A percentile compares a stretch with the other conserved stretches of the same genome.
These are phyloP conservation scores for Monochamus alternatus DNA, from an alignment of 2,888 invertebrate genomes.

Conservation along the genomic window DNA sequence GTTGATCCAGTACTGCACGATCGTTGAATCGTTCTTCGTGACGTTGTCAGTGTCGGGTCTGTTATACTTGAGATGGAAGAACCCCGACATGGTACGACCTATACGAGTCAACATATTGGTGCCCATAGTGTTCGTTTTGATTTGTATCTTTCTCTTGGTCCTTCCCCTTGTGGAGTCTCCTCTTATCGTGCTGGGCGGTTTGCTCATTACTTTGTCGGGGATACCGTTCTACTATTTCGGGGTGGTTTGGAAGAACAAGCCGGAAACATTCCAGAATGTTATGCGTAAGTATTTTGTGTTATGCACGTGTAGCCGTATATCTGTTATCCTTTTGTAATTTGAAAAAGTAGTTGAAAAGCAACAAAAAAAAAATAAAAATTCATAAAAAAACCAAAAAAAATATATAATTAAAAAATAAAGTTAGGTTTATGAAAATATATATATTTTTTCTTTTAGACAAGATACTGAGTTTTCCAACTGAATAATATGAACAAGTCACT, in stretches of 20 bases:
- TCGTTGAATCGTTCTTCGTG: slow-evolving; percentile 94
- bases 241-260: slow-evolving; percentile 80
- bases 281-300: slow-evolving; percentile 74
- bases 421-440: too few species aligned
- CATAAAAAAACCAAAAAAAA: too few species aligned
- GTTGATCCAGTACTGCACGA: slow-evolving; percentile 92
- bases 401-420: too few species aligned
- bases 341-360: too few species aligned
- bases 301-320: not conserved
- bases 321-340: not conserved
- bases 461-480: too few species aligned
- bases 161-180: slow-evolving; percentile 88
- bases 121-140: slow-evolving; percentile 83
- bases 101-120: slow-evolving; percentile 82
- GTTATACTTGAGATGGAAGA: slow-evolving; percentile 86
- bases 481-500: too few species aligned
- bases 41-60: slow-evolving; percentile 89
- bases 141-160: slow-evolving; percentile 85
- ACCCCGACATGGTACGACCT: slow-evolving; percentile 85
- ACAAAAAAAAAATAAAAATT: too few species aligned
- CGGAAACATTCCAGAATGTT: slow-evolving; percentile 74
- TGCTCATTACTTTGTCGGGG: slow-evolving; percentile 85
- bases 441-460: too few species aligned
- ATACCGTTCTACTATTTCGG: slow-evolving; percentile 87
- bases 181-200: slow-evolving; percentile 84